Evolutionary conservation across 2,888 invertebrate genomes (phyloP), one percentile per base, ranked within the genome.

Genomic region (Ischnura elegans): DNA sequence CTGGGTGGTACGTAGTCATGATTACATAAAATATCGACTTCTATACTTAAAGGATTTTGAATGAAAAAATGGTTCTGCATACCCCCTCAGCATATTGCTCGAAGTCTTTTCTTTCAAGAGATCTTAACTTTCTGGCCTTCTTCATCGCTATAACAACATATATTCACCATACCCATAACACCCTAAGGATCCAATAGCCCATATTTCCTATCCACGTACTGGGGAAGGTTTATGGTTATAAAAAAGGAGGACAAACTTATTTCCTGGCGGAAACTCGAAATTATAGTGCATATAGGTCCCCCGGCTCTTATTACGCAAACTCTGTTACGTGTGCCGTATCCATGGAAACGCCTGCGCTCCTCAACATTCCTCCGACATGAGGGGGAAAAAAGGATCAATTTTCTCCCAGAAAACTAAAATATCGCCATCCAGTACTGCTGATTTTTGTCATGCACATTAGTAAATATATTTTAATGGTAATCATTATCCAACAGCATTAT

Each of bases 251-350:
- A 36, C 10, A 36, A 76, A 25, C 4, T 36, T 36, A 76, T 36
- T 76, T 29, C 76, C 76, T 61, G 61, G 25, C 61, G 61, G 61
- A 61, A 61, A 13, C 61, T 76, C 36, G 8, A 36, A 36, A 29
- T 8, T 76, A 36, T 76, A 76, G 76, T 76, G 76, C 76, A 76
- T 76, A 29, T 76, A 29, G 29, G 29, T 13, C 66, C 29, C 66
- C 8, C 29, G 66, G 36, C 76, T 76, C 36, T 76, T 76, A 36
- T 76, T 76, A 76, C 76, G 29, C 76, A 76, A 76, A 76, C 76
- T 36, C 36, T 76, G 36, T 76, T 36, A 36, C 36, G 61, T 61
- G 76, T 76, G 76, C 76, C 29, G 76, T 76, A 76, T 76, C 76
- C 36, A 36, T 36, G 36, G 76, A 76, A 36, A 76, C 76, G 36